These are phyloP conservation scores for Zonotrichia leucophrys DNA, from an alignment of 2,113 vertebrate species.

Conservation along the genomic window DNA sequence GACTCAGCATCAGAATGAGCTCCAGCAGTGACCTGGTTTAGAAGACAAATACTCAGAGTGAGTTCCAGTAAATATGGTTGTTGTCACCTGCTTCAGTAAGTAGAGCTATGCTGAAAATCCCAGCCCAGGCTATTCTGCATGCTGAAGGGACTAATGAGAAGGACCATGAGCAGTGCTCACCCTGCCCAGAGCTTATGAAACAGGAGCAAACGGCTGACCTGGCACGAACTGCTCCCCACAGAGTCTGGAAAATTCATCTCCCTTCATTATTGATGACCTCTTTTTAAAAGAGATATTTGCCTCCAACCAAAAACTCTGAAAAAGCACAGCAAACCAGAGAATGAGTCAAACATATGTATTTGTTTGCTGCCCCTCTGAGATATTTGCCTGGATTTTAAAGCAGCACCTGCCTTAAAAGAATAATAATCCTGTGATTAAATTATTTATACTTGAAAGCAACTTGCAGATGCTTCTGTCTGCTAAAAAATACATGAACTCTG, in stretches of 20 bases:
- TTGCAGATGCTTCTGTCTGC: background rate
- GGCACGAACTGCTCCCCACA: background rate
- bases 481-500: constrained; percentile 6
- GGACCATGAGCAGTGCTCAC: background rate
- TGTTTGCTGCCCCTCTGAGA: background rate
- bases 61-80: background rate
- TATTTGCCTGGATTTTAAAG: background rate
- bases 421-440: background rate
- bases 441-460: constrained; percentile 2
- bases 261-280: constrained; percentile 31
- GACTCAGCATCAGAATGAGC: background rate
- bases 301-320: background rate
- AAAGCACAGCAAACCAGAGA: background rate
- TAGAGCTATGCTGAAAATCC: background rate
- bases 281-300: constrained; percentile 4
- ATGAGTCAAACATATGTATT: background rate
- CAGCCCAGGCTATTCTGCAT: background rate
- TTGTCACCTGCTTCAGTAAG: background rate
- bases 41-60: background rate
- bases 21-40: background rate
- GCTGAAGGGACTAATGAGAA: background rate
- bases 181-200: constrained; percentile 17
- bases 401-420: background rate
- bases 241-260: background rate
- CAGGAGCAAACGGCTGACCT: background rate